Percentiles rank a stretch among this genome's conserved stretches.
Conservation (phyloP, 2,888 invertebrate species). For the Dicycla oo region DNA sequence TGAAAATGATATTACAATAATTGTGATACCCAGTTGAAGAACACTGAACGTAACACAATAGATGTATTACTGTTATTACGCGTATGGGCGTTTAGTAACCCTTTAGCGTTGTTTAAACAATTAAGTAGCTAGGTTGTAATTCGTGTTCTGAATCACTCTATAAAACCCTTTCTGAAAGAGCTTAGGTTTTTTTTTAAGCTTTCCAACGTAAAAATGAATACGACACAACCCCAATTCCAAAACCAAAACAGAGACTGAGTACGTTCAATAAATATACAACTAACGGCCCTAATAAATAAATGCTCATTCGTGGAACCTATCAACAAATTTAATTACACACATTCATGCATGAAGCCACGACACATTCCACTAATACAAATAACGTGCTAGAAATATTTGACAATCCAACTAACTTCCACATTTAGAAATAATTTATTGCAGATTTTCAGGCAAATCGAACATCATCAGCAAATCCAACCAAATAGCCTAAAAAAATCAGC, state of each 20-base stretch:
- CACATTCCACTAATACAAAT: constrained; percentile 12
- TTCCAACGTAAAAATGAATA: not conserved
- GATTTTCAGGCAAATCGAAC: not conserved
- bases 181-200: too few species aligned
- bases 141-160: not conserved
- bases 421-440: not conserved
- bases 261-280: constrained; percentile 11
- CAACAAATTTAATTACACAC: constrained; percentile 35
- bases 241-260: constrained; percentile 7
- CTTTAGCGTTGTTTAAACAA: not conserved
- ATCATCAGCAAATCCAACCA: not conserved
- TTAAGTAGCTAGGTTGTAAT: not conserved
- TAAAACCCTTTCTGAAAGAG: not conserved
- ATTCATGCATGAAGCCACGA: constrained; percentile 10
- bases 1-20: not conserved
- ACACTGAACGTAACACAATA: too few species aligned
- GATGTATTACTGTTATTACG: too few species aligned
- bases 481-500: not conserved
- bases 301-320: constrained; percentile 25
- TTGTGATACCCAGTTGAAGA: not conserved
- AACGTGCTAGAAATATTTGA: constrained; percentile 19
- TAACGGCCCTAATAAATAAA: constrained; percentile 4
- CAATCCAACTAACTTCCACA: not conserved
- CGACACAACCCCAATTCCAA: not conserved
- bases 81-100: too few species aligned